Conservation (phyloP, 2,888 invertebrate genomes). For the Zonitis immaculata region DNA sequence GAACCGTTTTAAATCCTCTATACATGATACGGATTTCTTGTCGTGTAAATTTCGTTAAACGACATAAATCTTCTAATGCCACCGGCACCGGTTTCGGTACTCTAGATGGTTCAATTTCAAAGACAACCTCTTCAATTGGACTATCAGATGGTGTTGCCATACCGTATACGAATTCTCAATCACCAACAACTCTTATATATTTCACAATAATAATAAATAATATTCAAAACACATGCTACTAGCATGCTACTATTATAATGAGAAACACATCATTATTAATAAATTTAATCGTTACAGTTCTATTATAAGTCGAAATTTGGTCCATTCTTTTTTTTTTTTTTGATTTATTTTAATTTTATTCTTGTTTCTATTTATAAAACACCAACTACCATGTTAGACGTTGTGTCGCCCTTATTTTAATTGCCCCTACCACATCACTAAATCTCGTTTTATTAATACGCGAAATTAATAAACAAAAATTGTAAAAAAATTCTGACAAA, state of each 20-base stretch:
- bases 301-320: no score
- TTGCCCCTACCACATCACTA: no score
- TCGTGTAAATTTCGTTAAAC: slow-evolving; percentile 90
- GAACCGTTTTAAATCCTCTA: slow-evolving; percentile 93
- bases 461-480: no score
- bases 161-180: background rate
- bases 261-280: no score
- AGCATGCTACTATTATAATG: no score
- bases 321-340: no score
- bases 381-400: slow-evolving; percentile 16
- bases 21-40: slow-evolving; percentile 97
- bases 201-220: background rate
- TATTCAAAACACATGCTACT: background rate
- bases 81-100: slow-evolving; percentile 79
- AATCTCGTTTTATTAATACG: no score
- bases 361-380: slow-evolving; percentile 30
- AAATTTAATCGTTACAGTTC: no score
- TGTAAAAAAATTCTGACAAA: no score
- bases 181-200: background rate
- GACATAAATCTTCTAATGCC: slow-evolving; percentile 83
- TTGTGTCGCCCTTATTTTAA: slow-evolving; percentile 12
- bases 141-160: slow-evolving; percentile 87
- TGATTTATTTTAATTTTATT: no score
- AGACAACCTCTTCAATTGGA: slow-evolving; percentile 80
- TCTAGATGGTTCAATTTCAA: slow-evolving; percentile 76